These are phyloP conservation scores for Noctua comes DNA, from an alignment of 2,888 invertebrate genomes.

Conservation along the genomic window DNA sequence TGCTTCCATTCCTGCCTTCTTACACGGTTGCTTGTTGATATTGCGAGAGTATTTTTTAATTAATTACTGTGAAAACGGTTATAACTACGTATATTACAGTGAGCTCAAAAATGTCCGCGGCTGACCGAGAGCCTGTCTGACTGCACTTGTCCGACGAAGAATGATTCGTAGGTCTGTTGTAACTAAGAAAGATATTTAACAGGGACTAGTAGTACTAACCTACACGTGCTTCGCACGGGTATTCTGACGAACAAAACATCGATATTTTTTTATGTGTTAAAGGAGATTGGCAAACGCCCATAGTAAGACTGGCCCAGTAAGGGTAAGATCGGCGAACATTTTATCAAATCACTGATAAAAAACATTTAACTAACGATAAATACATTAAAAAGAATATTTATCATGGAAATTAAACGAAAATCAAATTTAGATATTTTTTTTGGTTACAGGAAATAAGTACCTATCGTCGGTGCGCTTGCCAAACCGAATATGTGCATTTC, in stretches of 20 bases:
- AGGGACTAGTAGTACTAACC: not conserved
- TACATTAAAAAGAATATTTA: too few species aligned
- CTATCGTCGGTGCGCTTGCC: too few species aligned
- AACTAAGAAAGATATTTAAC: not conserved
- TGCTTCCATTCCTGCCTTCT: not conserved
- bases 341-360: too few species aligned
- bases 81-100: too few species aligned
- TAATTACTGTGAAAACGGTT: too few species aligned
- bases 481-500: too few species aligned
- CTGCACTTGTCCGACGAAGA: not conserved
- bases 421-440: too few species aligned
- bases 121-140: not conserved
- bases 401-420: too few species aligned
- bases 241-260: too few species aligned
- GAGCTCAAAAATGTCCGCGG: too few species aligned
- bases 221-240: not conserved
- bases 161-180: not conserved
- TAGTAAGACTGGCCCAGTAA: not conserved
- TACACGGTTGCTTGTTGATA: not conserved
- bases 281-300: not conserved
- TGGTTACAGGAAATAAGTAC: too few species aligned
- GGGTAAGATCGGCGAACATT: not conserved
- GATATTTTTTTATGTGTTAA: not conserved
- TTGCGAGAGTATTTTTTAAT: slow-evolving; percentile 5
- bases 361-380: too few species aligned